Base-by-base conservation (phyloP, 2,113 vertebrate genomes). In the Tragelaphus buxtoni region DNA sequence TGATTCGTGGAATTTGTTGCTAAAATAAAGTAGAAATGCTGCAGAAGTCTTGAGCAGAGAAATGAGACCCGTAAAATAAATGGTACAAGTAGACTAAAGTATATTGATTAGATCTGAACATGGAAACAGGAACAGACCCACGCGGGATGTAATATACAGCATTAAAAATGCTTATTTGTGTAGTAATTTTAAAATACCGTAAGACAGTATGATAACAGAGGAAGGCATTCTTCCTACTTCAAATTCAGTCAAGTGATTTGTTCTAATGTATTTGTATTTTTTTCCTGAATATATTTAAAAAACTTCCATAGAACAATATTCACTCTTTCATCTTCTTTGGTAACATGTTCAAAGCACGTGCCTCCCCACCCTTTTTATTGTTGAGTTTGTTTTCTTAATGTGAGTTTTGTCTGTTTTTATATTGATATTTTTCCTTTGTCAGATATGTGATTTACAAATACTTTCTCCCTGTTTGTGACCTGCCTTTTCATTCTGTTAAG, bases 11-110 rank as follows among this genome's bases (percentile, higher is more conserved):
- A 51, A 96, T 72, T 42, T 63, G 72, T 82, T 35, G 60, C 14
- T 93, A 88, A 95, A 94, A 81, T 51, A n/a, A 95, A 92, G 69
- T 63, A 45, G 56, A 95, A 96, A 88, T 12, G 47, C 3, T 77
- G 61, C 32, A 85, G 84, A 55, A 91, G 56, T 74, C 30, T 87
- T 93, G 35, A 35, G 35, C 35, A 35, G 20, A 83, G 49, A 84
- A 93, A 91, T 30, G 45, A 87, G 49, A 88, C 30, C 49, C 26
- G n/a, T 80, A 76, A 91, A 95, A 90, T 77, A 83, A 69, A 81
- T 65, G 39, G 47, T 49, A 5, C 53, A 89, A 77, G 45, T 26
- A 74, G 93, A 93, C 56, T 39, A 85, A 61, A 22, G 30, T n/a
- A 13, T 53, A 77, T 65, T 87, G 47, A 53, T 88, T 92, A 91